These are phyloP conservation scores for Cebidichthys violaceus DNA, from an alignment of 2,113 vertebrate genomes.

Conservation along the genomic window DNA sequence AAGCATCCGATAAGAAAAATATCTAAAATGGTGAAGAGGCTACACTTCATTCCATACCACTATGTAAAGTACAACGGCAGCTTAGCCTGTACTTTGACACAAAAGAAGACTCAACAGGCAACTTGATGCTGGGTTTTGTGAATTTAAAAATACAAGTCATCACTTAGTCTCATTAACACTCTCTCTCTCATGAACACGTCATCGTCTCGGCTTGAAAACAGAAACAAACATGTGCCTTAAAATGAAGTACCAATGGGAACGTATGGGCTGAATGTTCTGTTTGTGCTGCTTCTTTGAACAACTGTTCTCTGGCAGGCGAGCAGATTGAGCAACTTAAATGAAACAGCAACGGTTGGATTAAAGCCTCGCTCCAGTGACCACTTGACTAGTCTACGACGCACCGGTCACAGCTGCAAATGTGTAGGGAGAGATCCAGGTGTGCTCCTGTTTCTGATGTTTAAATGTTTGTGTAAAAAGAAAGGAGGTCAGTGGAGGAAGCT, in stretches of 20 bases:
- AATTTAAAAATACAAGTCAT: conserved; percentile 38
- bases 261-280: conserved; percentile 1
- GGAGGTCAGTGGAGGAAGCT: conserved; percentile 30
- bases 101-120: conserved; percentile 15
- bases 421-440: not conserved
- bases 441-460: not conserved
- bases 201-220: conserved; percentile 27
- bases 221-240: conserved; percentile 27
- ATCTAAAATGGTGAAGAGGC: conserved; percentile 39
- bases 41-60: conserved; percentile 14
- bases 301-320: conserved; percentile 30
- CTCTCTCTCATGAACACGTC: conserved; percentile 2
- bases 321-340: not conserved
- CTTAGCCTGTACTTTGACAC: conserved; percentile 8
- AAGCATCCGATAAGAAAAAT: conserved; percentile 39
- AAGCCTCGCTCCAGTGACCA: conserved; percentile 34
- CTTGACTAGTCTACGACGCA: not conserved
- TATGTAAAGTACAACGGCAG: conserved; percentile 34
- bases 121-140: conserved; percentile 43
- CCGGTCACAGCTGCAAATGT: not conserved
- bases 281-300: conserved; percentile 47
- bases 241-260: conserved; percentile 45
- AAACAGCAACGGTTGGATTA: conserved; percentile 25
- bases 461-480: not conserved
- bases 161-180: conserved; percentile 16